Base-by-base conservation (phyloP, 2,888 invertebrate genomes). In the Nycteola revayana region DNA sequence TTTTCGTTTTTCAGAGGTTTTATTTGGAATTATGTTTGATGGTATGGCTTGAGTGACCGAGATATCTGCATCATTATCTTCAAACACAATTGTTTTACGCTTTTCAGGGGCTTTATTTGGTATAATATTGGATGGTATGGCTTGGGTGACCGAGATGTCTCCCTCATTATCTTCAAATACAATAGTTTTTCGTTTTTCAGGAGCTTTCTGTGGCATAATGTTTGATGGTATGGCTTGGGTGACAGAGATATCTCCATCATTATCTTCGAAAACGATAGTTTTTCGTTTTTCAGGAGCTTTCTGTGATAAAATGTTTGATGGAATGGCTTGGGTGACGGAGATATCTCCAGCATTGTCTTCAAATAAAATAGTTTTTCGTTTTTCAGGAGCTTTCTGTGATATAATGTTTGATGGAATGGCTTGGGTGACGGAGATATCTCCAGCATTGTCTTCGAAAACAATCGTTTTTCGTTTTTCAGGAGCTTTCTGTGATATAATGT, bases 71-170 rank as follows among this genome's bases (percentile, higher is more conserved):
- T 53, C 27, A 8, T 48, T 31, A 5, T 7, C n/a, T 14, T 41
- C 30, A 25, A 28, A 48, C 10, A 28, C 32, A 8, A 47, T 47
- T 1, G 32, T 36, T 9, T 8, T 24, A n/a, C 30, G 11, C 28
- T 36, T 33, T 22, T 14, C 21, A 8, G 25, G 5, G 8, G 4
- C 2, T 11, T 34, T 17, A 9, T 17, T 21, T 9, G 54, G 47
- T 21, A 43, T 49, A 22, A 43, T 49, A 14, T 42, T 54, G 0
- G 49, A 34, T n/a, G 68, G 49, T 9, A 73, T 28, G 1, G 53
- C 57, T 50, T 71, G 56, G 1, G 69, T 66, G 7, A 71, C 37
- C 5, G 67, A 70, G n/a, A 71, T 46, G 26, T 69, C 43, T 0
- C 56, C 58, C 9, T 42, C 28, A 7, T 62, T 56, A 22, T 49